Conservation (phyloP, 37 sponge, comb jelly and placozoan genomes). For the Beroe ovata region DNA sequence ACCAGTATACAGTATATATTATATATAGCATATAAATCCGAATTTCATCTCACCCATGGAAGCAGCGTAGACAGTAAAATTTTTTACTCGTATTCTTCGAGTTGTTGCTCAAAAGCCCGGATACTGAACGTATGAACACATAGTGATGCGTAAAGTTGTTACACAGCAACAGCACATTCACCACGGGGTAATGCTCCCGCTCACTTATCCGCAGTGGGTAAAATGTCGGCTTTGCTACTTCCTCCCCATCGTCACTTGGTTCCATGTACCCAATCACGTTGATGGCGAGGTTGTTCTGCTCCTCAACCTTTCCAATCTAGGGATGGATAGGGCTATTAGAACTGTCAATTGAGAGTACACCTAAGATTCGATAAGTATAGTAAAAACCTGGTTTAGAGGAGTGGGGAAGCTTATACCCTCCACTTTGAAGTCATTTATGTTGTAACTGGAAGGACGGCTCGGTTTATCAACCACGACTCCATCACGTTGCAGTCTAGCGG, state of each 20-base stretch:
- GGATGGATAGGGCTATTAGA: not conserved
- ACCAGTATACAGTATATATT: too few species aligned
- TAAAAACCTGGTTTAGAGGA: not conserved
- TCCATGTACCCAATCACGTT: conserved; percentile 10
- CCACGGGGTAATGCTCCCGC: not conserved
- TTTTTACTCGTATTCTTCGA: not conserved
- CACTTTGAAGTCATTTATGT: not conserved
- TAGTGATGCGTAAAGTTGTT: not conserved
- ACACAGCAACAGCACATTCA: not conserved
- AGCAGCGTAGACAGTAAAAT: not conserved
- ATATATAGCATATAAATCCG: too few species aligned
- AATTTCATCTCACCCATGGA: not conserved
- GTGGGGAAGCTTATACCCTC: not conserved
- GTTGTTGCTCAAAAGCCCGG: not conserved
- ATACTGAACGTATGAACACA: not conserved
- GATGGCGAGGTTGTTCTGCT: not conserved
- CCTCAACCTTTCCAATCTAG: not conserved
- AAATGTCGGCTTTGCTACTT: not conserved
- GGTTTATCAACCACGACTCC: not conserved
- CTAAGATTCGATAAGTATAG: too few species aligned
- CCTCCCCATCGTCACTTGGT: not conserved
- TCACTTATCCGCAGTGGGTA: not conserved
- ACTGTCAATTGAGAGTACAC: too few species aligned
- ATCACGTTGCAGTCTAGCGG: not conserved
- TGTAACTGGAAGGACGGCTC: not conserved